Evolutionary conservation across 2,113 vertebrate species (phyloP).

Genomic region (Chrysochloris asiatica): DNA sequence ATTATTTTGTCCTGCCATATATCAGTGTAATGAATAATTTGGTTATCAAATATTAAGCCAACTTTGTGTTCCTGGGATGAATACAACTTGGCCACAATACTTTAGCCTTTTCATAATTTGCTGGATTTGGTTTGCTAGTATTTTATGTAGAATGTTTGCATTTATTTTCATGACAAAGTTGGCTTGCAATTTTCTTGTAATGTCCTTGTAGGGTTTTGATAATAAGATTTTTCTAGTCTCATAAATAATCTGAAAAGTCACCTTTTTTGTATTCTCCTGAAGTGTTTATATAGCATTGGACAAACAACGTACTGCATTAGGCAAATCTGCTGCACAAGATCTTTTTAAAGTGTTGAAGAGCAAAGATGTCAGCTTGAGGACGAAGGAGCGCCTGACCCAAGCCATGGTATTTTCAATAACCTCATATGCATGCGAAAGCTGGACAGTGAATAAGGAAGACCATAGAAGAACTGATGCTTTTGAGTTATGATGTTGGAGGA

Average conservation of each 20-base stretch:
- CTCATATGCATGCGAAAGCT: no score
- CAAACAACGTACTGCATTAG: no score
- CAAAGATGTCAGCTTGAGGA: no score
- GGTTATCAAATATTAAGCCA: slow-evolving; percentile 13
- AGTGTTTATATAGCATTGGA: no score
- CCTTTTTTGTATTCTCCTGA: background rate
- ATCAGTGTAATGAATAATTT: slow-evolving; percentile 12
- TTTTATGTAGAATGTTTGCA: background rate
- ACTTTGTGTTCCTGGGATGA: background rate
- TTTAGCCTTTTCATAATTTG: background rate
- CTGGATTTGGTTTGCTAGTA: background rate
- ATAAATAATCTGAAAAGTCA: background rate
- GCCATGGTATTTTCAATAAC: no score
- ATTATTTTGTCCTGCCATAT: background rate
- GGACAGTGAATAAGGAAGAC: no score
- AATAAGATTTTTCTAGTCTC: background rate
- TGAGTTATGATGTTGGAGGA: no score
- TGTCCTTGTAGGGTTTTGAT: background rate
- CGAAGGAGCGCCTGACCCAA: no score
- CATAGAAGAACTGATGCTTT: no score
- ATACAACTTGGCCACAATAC: background rate
- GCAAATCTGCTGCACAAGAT: no score
- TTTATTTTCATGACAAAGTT: background rate
- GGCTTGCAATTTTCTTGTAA: background rate
- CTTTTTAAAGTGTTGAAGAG: no score